Evolutionary conservation across 2,113 vertebrate species (phyloP), one percentile per base, ranked within the genome.

Genomic region (Oncorhynchus clarkii): DNA sequence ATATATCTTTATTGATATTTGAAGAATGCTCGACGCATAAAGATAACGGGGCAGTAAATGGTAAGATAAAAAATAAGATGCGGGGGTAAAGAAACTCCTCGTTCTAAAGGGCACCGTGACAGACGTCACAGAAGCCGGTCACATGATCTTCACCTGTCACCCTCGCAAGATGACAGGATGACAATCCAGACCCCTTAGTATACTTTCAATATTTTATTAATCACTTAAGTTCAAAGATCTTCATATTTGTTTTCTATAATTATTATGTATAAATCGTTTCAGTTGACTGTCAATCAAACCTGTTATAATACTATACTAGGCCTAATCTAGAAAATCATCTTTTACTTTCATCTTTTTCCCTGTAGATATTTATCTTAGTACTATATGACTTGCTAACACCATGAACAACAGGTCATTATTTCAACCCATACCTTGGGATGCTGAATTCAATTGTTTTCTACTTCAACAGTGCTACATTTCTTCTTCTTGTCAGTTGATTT

Each of bases 1-100:
- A 87, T 84, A 88, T 92, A 93, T 92, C 91, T 93, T 89, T 90
- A 91, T 86, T 83, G 90, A 89, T 89, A 91, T 88, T 88, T 86
- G 60, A 92, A 91, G 92, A 91, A 94, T 92, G 90, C 82, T 76
- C 71, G 88, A 83, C 27, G 31, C 85, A 87, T 93, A 92, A 92
- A 94, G 93, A 93, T 93, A 93, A 59, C 82, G 31, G 24, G 75
- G 87, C 87, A 76, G 86, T 93, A 91, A 93, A 92, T 79, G 24
- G 54, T 39, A 22, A 24, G n/a, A 62, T 62, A 24, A 62, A 22
- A 24, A 62, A 62, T 8, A n/a, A 80, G 90, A 92, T 93, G 16
- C 1, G 51, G 12, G 12, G 51, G 16, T 4, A 91, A 92, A 85
- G 75, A 80, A 85, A 73, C 79, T 84, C 70, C 71, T 34, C 74